Evolutionary conservation across 2,888 invertebrate genomes (phyloP).

Genomic region (Frankliniella fusca): DNA sequence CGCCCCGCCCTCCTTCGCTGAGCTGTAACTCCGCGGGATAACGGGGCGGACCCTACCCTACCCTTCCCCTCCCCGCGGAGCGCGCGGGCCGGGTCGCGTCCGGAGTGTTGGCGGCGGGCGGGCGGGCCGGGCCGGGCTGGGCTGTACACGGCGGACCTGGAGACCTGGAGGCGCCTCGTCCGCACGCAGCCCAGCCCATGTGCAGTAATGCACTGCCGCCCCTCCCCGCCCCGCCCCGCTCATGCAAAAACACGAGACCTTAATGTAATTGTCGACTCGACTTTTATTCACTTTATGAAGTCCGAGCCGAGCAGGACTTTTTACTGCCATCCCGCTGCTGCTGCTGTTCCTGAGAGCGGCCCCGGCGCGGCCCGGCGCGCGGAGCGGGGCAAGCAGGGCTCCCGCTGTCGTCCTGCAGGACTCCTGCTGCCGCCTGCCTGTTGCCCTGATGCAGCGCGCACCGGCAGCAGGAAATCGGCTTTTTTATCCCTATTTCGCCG

Average conservation of each 20-base stretch:
- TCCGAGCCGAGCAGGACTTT: neutral
- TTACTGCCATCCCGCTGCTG: neutral
- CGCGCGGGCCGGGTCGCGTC: too few relatives aligned
- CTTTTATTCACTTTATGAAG: constrained; percentile 21
- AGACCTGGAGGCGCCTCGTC: too few relatives aligned
- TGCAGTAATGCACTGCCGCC: too few relatives aligned
- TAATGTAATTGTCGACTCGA: neutral
- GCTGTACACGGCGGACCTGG: too few relatives aligned
- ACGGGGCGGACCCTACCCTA: too few relatives aligned
- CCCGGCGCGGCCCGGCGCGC: neutral
- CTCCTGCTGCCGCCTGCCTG: neutral
- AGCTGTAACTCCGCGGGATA: too few relatives aligned
- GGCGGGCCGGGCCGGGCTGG: too few relatives aligned
- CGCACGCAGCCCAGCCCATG: too few relatives aligned
- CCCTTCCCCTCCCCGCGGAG: too few relatives aligned
- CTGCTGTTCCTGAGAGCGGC: neutral
- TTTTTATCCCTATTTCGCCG: neutral
- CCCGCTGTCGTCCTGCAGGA: neutral
- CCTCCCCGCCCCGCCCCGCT: too few relatives aligned
- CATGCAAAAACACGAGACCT: neutral
- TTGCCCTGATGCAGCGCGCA: neutral
- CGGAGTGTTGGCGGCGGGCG: too few relatives aligned
- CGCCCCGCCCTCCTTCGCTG: too few relatives aligned
- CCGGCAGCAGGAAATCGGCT: neutral
- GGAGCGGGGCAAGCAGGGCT: neutral